Conservation (phyloP, 2,113 vertebrate genomes). For the Scatophagus argus region DNA sequence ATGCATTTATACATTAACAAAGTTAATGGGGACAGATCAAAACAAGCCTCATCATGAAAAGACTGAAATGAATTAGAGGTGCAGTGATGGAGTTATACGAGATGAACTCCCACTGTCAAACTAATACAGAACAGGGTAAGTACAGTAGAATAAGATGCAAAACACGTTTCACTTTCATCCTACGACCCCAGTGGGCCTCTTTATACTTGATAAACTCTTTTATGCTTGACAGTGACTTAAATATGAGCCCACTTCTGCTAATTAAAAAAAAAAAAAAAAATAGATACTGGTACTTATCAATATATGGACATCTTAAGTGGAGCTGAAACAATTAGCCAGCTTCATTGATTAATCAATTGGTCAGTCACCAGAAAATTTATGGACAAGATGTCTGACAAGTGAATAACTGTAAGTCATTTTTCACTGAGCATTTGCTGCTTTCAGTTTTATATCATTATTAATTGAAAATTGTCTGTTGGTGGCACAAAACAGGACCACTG, state of each 20-base stretch:
- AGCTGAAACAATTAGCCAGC: too few species aligned
- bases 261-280: not conserved
- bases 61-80: conserved; percentile 21
- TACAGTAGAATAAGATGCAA: not conserved
- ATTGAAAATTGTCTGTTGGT: not conserved
- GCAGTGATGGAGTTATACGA: conserved; percentile 15
- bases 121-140: not conserved
- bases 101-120: not conserved
- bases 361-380: too few species aligned
- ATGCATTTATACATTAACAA: conserved; percentile 16
- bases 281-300: not conserved
- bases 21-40: conserved; percentile 20
- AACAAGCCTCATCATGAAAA: conserved; percentile 27
- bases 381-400: too few species aligned
- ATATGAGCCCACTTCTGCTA: not conserved
- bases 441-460: not conserved
- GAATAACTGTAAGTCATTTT: not conserved
- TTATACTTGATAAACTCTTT: not conserved
- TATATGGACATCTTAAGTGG: not conserved
- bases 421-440: not conserved
- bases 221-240: not conserved
- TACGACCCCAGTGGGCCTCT: not conserved
- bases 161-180: not conserved
- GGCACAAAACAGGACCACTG: not conserved
- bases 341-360: too few species aligned